phyloP scores from a whole-genome alignment of 2,888 invertebrate species.

The Drosophila suboccidentalis region DNA sequence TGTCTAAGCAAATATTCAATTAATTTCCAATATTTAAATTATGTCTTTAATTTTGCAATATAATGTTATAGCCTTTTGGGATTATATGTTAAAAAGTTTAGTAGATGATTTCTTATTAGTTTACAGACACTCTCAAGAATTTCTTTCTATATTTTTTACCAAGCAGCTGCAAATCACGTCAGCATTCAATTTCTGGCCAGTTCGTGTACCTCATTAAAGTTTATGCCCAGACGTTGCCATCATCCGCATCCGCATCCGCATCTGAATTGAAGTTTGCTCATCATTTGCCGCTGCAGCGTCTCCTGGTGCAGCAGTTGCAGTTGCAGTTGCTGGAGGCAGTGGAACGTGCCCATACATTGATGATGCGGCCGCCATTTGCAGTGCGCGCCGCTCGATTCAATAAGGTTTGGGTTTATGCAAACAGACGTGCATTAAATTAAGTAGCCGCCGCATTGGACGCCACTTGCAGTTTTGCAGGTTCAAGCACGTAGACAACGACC shows the following conservation, averaged over 20 bases:
- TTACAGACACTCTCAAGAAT: neutral
- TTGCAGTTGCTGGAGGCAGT: constrained; percentile 49
- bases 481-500: constrained; percentile 68
- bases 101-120: neutral
- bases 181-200: constrained; percentile 74
- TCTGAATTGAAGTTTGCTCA: constrained; percentile 77
- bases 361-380: constrained; percentile 58
- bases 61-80: neutral
- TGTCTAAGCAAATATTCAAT: neutral
- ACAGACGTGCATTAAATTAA: constrained; percentile 82
- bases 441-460: constrained; percentile 73
- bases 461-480: constrained; percentile 59
- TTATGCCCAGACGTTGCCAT: constrained; percentile 69
- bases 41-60: neutral
- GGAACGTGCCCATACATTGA: constrained; percentile 83
- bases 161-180: constrained; percentile 70
- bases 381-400: constrained; percentile 66
- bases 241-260: constrained; percentile 26
- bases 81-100: neutral
- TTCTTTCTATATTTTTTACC: constrained; percentile 3
- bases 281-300: constrained; percentile 64
- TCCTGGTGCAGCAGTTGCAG: constrained; percentile 39
- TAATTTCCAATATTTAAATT: neutral
- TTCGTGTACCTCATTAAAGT: constrained; percentile 80
- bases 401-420: constrained; percentile 81